phyloP scores from a whole-genome alignment of 2,888 invertebrate genomes.

The Nephrotoma appendiculata region DNA sequence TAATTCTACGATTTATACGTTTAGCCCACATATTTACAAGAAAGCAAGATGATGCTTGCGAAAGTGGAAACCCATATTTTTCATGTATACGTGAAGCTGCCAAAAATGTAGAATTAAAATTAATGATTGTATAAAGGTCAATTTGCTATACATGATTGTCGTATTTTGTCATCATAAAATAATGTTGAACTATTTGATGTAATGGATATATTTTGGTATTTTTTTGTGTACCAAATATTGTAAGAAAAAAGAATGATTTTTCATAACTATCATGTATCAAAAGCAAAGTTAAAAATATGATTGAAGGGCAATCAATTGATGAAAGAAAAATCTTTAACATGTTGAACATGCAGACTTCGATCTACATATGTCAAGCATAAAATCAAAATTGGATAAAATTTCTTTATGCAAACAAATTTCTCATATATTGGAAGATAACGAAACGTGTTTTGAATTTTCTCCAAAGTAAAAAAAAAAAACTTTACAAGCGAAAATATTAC shows the following conservation, averaged over 20 bases:
- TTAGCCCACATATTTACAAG: not conserved
- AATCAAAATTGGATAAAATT: not conserved
- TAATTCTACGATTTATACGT: not conserved
- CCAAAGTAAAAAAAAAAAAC: not conserved
- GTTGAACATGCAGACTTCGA: not conserved
- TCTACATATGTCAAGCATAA: not conserved
- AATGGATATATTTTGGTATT: not conserved
- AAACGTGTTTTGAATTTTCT: not conserved
- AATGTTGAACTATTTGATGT: not conserved
- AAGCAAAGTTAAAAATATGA: not conserved
- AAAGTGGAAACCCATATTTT: not conserved
- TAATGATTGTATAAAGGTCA: not conserved
- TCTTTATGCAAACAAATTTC: not conserved
- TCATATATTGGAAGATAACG: not conserved
- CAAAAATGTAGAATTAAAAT: not conserved
- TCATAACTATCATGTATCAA: not conserved
- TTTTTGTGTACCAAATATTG: too few relatives aligned
- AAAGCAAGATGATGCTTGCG: not conserved
- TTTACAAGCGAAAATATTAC: not conserved
- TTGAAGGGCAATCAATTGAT: not conserved
- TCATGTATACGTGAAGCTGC: not conserved
- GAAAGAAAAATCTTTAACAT: not conserved
- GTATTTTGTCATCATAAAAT: not conserved
- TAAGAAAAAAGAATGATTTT: not conserved
- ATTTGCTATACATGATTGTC: not conserved